Evolutionary conservation across 2,113 vertebrate species (phyloP).

Genomic region (Corythoichthys intestinalis): DNA sequence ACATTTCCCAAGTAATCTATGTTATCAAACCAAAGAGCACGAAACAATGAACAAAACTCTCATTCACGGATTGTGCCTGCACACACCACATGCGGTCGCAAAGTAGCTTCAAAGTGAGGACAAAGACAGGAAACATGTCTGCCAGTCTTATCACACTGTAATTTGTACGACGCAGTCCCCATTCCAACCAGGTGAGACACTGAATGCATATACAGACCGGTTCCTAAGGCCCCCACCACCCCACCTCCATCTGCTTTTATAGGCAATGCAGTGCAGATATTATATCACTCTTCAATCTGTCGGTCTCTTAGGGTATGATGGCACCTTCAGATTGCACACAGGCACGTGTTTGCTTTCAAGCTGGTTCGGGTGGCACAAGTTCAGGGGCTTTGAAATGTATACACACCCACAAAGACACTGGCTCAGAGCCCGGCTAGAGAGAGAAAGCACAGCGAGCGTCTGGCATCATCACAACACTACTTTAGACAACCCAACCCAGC

Average conservation of each 20-base stretch:
- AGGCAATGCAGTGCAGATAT: neutral
- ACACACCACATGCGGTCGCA: too few species aligned
- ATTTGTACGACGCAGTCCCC: conserved; percentile 47
- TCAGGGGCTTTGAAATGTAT: conserved; percentile 41
- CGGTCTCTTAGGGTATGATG: conserved; percentile 13
- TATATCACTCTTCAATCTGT: conserved; percentile 19
- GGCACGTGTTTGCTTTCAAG: conserved; percentile 34
- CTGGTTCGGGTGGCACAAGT: conserved; percentile 40
- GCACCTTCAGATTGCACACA: conserved; percentile 20
- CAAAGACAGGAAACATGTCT: conserved; percentile 61
- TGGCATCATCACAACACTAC: conserved; percentile 47
- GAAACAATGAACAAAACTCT: neutral
- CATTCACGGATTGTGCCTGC: neutral
- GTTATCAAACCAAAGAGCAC: too few species aligned
- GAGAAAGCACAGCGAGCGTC: conserved; percentile 46
- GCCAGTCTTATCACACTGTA: conserved; percentile 53
- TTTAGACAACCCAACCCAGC: conserved; percentile 62
- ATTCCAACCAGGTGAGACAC: conserved; percentile 69
- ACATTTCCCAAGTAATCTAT: too few species aligned
- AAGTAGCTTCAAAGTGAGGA: conserved; percentile 3
- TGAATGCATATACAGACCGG: conserved; percentile 52
- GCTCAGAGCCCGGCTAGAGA: conserved; percentile 44
- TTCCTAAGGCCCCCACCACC: conserved; percentile 31
- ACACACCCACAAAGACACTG: conserved; percentile 34
- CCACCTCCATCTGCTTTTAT: conserved; percentile 22